These are phyloP conservation scores for Syngnathoides biaculeatus DNA, from an alignment of 2,113 vertebrate species.

Conservation along the genomic window DNA sequence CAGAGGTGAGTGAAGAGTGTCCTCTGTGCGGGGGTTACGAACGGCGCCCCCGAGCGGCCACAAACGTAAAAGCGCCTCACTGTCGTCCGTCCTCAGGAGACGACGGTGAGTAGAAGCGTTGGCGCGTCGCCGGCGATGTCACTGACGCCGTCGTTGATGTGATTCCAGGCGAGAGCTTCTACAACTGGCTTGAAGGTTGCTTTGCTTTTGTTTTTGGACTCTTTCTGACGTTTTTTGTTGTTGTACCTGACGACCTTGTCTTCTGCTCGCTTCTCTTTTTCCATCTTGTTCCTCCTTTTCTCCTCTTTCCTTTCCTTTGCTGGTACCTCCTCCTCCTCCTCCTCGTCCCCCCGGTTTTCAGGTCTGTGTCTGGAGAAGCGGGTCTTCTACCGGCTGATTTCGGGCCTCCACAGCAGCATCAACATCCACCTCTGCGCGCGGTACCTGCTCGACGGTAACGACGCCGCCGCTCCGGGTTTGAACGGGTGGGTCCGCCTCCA, in stretches of 20 bases:
- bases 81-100: constrained; percentile 72
- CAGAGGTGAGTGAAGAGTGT: constrained; percentile 80
- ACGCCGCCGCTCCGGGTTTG: not conserved
- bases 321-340: no score
- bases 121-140: not conserved
- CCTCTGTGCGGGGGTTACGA: no score
- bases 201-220: no score
- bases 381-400: constrained; percentile 95
- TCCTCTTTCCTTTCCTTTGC: no score
- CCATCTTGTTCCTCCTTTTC: not conserved
- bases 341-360: constrained; percentile 31
- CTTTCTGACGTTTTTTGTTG: no score
- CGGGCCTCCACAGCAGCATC: constrained; percentile 95
- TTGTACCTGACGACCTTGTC: no score
- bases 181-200: constrained; percentile 93
- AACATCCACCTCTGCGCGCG: constrained; percentile 91
- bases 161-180: constrained; percentile 87
- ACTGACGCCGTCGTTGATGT: constrained; percentile 10
- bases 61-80: no score
- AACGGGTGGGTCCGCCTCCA: not conserved
- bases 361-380: constrained; percentile 95
- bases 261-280: no score
- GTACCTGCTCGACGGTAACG: constrained; percentile 88
- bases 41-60: no score
- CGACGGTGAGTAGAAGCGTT: constrained; percentile 81